Evolutionary conservation across 2,113 vertebrate genomes (phyloP), one percentile per base, ranked within the genome.

Genomic region (Cariama cristata): DNA sequence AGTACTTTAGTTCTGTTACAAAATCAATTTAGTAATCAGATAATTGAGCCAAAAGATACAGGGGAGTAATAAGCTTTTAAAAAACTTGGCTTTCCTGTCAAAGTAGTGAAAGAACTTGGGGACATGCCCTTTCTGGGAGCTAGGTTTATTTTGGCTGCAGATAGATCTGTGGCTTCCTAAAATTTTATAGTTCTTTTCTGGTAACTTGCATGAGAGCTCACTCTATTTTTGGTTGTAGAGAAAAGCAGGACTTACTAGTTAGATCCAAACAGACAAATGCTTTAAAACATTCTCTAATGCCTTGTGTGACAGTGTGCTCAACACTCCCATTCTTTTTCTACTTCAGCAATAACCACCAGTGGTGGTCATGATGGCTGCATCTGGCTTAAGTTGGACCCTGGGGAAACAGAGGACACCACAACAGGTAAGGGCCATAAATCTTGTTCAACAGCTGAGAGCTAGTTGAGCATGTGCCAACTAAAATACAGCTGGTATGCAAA

Each of bases 21-120:
- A 81, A 93, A 94, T 91, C 92, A 67, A 90, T 96, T 79, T 81
- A 79, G 38, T 53, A 93, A 96, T 96, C 68, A 90, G 14, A 26
- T 86, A 96, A 96, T 62, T 93, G 87, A 87, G 50, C 50, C 55
- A 91, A 81, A 93, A 82, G 19, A 53, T 55, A 67, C 12, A 74
- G n/a, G 21, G 12, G 77, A 91, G 19, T 58, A 87, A 81, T 69
- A 59, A 87, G 33, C 68, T 90, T 84, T 80, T 42, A 9, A 77
- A 89, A 94, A 91, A 14, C 28, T 85, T 94, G 81, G 26, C 56
- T 91, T 79, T 81, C 19, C 16, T 74, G 22, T 69, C 23, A 30
- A 47, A 84, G 32, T 19, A 35, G 14, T 63, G 59, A 67, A 59
- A 62, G 16, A 9, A 71, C 22, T 80, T 66, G 28, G 42, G 33